Conservation (phyloP, 2,113 vertebrate genomes). For the Stegastes partitus region DNA sequence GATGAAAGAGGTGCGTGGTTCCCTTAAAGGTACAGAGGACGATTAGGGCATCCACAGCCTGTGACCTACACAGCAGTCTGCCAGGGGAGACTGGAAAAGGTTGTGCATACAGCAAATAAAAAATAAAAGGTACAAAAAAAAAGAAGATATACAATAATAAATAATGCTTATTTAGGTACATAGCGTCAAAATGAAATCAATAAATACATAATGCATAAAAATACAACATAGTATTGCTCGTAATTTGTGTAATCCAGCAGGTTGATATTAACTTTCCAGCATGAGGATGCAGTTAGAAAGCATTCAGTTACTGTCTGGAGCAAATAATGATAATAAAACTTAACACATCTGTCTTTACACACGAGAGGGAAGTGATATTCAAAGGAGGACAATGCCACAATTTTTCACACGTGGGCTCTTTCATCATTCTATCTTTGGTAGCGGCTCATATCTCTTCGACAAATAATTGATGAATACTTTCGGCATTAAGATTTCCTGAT, state of each 20-base stretch:
- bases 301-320: slow-evolving; percentile 10
- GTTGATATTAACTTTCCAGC: slow-evolving; percentile 13
- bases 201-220: background rate
- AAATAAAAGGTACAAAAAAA: background rate
- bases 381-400: background rate
- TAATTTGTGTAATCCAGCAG: background rate
- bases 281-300: slow-evolving; percentile 5
- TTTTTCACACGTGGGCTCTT: slow-evolving; percentile 42
- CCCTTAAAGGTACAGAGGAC: slow-evolving; percentile 82
- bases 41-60: slow-evolving; percentile 36
- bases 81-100: slow-evolving; percentile 1
- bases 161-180: slow-evolving; percentile 20
- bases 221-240: slow-evolving; percentile 20
- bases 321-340: slow-evolving; percentile 11
- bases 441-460: slow-evolving; percentile 41
- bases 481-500: slow-evolving; percentile 38
- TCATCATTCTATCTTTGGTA: slow-evolving; percentile 64
- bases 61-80: slow-evolving; percentile 51
- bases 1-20: slow-evolving; percentile 62
- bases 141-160: slow-evolving; percentile 22
- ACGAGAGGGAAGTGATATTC: background rate
- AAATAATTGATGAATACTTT: slow-evolving; percentile 63
- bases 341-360: background rate
- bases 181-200: background rate
- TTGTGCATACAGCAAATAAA: background rate